Percentiles rank a stretch among this genome's conserved stretches.
These are phyloP conservation scores for Synergus laeviventris DNA, from an alignment of 2,888 invertebrate genomes.

Conservation along the genomic window DNA sequence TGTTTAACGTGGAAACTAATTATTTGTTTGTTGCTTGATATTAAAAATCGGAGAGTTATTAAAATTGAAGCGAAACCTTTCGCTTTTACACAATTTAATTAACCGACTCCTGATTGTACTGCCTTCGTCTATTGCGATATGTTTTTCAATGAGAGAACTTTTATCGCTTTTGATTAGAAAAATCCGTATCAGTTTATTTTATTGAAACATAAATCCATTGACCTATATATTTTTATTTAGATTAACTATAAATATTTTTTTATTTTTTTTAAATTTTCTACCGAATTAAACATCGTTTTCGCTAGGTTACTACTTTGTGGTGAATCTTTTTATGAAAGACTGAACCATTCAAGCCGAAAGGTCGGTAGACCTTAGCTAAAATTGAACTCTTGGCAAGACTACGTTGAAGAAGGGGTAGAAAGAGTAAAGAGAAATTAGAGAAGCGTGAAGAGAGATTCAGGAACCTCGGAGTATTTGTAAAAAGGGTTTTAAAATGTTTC, in stretches of 20 bases:
- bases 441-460: not conserved
- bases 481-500: not conserved
- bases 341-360: not conserved
- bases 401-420: not conserved
- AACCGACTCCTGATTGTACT: not conserved
- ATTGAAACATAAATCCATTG: too few species aligned
- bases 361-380: slow-evolving; percentile 1
- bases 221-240: too few species aligned
- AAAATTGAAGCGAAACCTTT: not conserved
- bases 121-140: not conserved
- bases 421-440: not conserved
- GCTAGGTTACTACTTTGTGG: not conserved
- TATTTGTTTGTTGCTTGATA: not conserved
- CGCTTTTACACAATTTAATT: not conserved
- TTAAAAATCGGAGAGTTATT: not conserved
- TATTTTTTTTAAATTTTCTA: not conserved
- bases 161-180: not conserved
- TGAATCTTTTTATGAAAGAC: not conserved
- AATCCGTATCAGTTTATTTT: not conserved
- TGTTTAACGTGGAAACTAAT: slow-evolving; percentile 20
- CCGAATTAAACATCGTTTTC: not conserved
- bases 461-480: not conserved
- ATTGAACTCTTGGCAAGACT: not conserved
- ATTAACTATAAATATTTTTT: not conserved
- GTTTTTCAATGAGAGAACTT: not conserved